Evolutionary conservation across 2,113 vertebrate genomes (phyloP).

Genomic region (Neomonachus schauinslandi): DNA sequence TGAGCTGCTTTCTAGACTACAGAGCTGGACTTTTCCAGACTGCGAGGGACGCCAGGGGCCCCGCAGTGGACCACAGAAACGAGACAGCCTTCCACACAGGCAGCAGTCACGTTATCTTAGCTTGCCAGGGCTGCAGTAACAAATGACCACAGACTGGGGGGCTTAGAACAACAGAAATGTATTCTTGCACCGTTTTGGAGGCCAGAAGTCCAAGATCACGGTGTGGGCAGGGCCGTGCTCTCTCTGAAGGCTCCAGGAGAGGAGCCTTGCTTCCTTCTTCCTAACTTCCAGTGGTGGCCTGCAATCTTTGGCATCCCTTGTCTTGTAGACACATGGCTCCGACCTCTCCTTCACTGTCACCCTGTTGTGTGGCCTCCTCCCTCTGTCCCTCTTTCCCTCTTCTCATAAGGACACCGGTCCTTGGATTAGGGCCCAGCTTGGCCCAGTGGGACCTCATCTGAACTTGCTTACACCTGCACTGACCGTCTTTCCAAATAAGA

Average conservation of each 20-base stretch:
- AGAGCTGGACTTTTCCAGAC: neutral
- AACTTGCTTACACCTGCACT: neutral
- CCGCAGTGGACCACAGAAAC: neutral
- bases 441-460: neutral
- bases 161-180: neutral
- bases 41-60: neutral
- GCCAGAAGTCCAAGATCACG: neutral
- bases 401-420: neutral
- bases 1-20: neutral
- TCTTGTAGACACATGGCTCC: neutral
- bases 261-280: neutral
- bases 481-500: neutral
- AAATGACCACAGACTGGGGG: neutral
- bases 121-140: neutral
- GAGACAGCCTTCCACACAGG: neutral
- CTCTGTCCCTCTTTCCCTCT: neutral
- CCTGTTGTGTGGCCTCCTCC: accelerated
- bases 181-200: neutral
- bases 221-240: neutral
- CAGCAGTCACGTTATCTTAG: accelerated
- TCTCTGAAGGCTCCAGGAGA: neutral
- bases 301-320: neutral
- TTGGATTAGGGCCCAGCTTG: neutral
- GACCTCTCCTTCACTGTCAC: accelerated
- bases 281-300: too few species aligned